A percentile compares a stretch with the other conserved stretches of the same genome.
phyloP scores from a whole-genome alignment of 1,140 invertebrate genomes.

The Ptiloglossa arizonensis region DNA sequence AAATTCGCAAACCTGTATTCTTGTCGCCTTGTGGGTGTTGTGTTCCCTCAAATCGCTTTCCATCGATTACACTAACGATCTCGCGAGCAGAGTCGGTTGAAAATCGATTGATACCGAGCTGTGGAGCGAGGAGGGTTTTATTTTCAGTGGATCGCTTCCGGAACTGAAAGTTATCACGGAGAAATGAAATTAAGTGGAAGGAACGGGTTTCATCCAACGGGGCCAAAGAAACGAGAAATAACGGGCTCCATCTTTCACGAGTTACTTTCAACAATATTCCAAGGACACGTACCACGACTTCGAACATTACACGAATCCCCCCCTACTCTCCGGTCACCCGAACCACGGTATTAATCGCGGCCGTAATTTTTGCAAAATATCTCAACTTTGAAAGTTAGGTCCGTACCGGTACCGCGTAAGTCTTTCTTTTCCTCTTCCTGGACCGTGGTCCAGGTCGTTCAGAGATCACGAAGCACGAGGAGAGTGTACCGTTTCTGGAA shows the following conservation, averaged over 20 bases:
- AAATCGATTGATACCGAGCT: too few species aligned
- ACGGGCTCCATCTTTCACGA: not conserved
- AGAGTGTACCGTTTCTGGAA: slow-evolving; percentile 10
- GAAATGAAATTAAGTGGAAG: too few species aligned
- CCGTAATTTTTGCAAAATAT: slow-evolving; percentile 19
- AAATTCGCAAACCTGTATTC: too few species aligned
- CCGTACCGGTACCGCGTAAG: not conserved
- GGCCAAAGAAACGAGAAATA: not conserved
- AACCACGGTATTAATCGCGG: too few species aligned
- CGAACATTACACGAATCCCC: not conserved
- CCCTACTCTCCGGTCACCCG: not conserved
- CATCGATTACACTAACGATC: too few species aligned
- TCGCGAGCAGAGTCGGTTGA: too few species aligned
- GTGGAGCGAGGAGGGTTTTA: too few species aligned
- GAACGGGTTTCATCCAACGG: too few species aligned
- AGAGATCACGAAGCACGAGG: slow-evolving; percentile 11
- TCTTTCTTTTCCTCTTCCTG: not conserved
- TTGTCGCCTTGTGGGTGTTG: too few species aligned
- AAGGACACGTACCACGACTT: not conserved
- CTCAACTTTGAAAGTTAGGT: slow-evolving; percentile 2
- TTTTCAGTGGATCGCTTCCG: too few species aligned
- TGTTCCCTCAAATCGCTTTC: too few species aligned
- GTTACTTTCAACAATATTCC: not conserved
- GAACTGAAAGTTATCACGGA: too few species aligned
- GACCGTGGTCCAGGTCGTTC: not conserved